phyloP scores from a whole-genome alignment of 2,113 vertebrate species.

The Sula dactylatra region DNA sequence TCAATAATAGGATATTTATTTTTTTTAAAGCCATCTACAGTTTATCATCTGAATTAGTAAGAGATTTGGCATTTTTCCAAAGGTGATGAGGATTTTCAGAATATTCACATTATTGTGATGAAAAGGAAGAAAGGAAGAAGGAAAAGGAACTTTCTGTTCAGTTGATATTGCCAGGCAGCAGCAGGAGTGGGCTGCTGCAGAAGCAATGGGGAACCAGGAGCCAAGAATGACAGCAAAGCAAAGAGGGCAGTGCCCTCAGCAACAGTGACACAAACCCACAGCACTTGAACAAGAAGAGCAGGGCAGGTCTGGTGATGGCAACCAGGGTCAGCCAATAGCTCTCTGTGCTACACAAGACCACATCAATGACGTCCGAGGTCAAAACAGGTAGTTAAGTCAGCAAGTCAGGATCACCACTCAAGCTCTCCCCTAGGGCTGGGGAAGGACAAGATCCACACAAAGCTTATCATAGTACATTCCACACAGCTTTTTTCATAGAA shows the following conservation, averaged over 20 bases:
- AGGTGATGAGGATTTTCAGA: background rate
- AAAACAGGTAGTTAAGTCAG: background rate
- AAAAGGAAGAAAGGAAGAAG: background rate
- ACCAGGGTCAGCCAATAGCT: background rate
- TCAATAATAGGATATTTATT: background rate
- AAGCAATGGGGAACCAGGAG: background rate
- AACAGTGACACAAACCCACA: accelerated
- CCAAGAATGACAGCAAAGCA: background rate
- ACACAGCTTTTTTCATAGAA: background rate
- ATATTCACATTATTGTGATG: background rate
- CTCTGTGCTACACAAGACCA: background rate
- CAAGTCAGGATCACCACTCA: background rate
- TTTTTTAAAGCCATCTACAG: background rate
- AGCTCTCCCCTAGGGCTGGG: accelerated
- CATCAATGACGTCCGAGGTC: background rate
- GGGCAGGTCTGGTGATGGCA: background rate
- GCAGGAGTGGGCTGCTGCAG: background rate
- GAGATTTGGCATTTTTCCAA: background rate
- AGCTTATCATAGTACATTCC: background rate
- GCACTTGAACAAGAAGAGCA: background rate
- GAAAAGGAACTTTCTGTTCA: background rate
- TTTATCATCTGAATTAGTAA: background rate
- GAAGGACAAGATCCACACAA: background rate
- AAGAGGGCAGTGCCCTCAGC: background rate
- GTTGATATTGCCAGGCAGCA: background rate